Base-by-base conservation (phyloP, 2,113 vertebrate species). In the Uria aalge region DNA sequence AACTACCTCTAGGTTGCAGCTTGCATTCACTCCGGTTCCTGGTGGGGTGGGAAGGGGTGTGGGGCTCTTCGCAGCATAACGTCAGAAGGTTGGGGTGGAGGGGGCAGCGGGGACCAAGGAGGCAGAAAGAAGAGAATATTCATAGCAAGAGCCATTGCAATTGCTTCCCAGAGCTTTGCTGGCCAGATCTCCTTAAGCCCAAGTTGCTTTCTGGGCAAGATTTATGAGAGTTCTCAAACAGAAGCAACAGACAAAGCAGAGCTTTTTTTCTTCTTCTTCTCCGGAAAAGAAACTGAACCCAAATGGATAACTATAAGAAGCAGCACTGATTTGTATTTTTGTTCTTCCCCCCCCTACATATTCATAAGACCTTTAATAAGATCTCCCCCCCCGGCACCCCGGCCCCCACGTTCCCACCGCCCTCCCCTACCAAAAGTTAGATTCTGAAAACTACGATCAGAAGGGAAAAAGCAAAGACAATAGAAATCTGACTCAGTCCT, bases 151-250 rank as follows among this genome's bases (percentile, higher is more conserved):
- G 32, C 64, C 63, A 56, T n/a, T 67, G 88, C 85, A 90, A 63
- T 88, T 83, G 79, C 77, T 92, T 97, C 52, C 74, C 78, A 85
- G 85, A 95, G 93, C 90, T 88, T 94, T 74, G n/a, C 82, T 66
- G 74, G 77, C 59, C 71, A 63, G 59, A 94, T 88, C 83, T 62
- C 34, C 57, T 89, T 88, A 95, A 94, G 88, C 82, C 66, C 80
- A 95, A 98, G 95, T 98, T 97, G 89, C 81, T 96, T 97, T 96
- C 91, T 62, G 79, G 85, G 90, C 92, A 96, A 98, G 98, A 97
- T 97, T 98, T 98, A 96, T 94, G 94, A 74, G 96, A 98, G 95
- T 98, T 97, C 91, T 83, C 88, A 91, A 97, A 97, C 95, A 97
- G 97, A 97, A 98, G 97, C 97, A 79, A 97, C 94, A 96, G 91